Conservation (phyloP, 2,888 invertebrate genomes). For the Cantharis rufa region DNA sequence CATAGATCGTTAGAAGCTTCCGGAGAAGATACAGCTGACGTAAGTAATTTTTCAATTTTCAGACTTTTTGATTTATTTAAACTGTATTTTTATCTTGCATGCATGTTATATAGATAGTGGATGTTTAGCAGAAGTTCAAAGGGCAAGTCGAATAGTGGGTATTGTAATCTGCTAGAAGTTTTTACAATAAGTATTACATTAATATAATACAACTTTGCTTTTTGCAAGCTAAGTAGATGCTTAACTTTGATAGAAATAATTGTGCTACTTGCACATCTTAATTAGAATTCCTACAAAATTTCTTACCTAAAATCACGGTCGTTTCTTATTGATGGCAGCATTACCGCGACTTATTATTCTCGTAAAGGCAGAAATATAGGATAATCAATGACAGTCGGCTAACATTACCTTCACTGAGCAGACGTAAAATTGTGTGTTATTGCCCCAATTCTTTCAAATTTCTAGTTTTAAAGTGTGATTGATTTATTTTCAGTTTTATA, state of each 20-base stretch:
- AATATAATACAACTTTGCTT: background rate
- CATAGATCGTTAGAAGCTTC: slow-evolving; percentile 53
- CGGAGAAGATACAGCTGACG: slow-evolving; percentile 59
- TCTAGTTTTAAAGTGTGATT: background rate
- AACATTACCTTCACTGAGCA: background rate
- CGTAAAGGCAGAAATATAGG: background rate
- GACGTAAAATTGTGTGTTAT: background rate
- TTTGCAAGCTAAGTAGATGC: background rate
- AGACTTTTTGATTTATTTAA: background rate
- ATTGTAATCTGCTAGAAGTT: background rate
- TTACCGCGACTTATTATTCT: background rate
- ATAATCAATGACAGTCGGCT: background rate
- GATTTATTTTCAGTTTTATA: background rate
- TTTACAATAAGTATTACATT: background rate
- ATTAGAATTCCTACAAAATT: background rate
- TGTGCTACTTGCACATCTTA: background rate
- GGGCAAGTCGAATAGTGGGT: background rate
- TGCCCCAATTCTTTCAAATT: background rate
- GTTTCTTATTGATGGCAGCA: background rate
- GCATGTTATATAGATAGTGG: background rate
- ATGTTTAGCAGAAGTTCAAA: background rate
- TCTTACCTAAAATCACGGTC: background rate
- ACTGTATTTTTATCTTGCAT: background rate
- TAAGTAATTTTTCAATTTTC: slow-evolving; percentile 42
- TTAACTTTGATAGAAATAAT: background rate